Evolutionary conservation across 2,113 vertebrate genomes (phyloP).

Genomic region (Heliornis fulica): DNA sequence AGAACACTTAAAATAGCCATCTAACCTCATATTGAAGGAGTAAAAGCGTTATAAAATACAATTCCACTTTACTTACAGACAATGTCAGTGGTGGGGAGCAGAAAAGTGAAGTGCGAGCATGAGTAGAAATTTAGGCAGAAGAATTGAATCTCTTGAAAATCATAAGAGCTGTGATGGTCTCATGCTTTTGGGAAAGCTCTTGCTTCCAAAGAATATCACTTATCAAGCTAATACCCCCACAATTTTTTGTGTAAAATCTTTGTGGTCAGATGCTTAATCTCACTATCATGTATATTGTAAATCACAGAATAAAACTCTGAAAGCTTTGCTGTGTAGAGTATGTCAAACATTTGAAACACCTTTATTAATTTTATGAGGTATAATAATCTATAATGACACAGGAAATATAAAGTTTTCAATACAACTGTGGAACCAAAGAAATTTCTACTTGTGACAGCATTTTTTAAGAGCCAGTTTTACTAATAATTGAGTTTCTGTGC

Average conservation of each 20-base stretch:
- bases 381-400: constrained; percentile 56
- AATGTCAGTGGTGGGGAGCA: background rate
- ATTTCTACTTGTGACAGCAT: constrained; percentile 45
- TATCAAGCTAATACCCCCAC: background rate
- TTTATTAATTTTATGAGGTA: constrained; percentile 67
- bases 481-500: constrained; percentile 65
- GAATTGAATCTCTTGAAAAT: background rate
- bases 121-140: background rate
- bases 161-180: background rate
- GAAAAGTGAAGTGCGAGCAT: background rate
- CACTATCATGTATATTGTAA: constrained; percentile 13
- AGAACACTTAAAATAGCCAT: background rate
- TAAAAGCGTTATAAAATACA: background rate
- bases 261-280: constrained; percentile 41
- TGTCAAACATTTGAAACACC: constrained; percentile 54
- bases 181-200: background rate
- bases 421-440: constrained; percentile 34
- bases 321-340: constrained; percentile 9
- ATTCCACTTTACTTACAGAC: background rate
- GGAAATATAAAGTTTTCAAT: constrained; percentile 44
- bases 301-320: constrained; percentile 14
- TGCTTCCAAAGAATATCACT: background rate
- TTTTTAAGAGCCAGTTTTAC: constrained; percentile 44
- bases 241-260: background rate
- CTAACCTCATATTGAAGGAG: background rate